Base-by-base conservation (phyloP, 1,140 invertebrate species). In the Chionoecetes opilio region DNA sequence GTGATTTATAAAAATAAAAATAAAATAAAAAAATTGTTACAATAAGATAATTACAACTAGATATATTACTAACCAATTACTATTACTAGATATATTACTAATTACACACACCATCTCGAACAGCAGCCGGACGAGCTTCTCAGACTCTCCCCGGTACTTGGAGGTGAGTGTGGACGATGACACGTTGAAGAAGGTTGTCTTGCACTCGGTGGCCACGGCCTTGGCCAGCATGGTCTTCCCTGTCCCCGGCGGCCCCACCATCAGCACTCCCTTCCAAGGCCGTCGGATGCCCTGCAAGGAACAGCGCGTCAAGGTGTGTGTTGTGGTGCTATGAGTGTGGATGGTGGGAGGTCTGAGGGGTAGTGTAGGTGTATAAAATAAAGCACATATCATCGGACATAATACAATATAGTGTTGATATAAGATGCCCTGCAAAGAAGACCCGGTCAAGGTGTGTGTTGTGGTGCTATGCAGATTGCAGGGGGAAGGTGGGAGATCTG, bases 151-250 rank as follows among this genome's bases (percentile, higher is more conserved):
- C 92, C 99, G 98, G 97, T 99, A 99, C 97, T 99, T 99, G 37
- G 99, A 99, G 2, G 99, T 99, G 38, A 99, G 97, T 0, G 99
- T 99, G 0, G 99, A 99, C 0, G 99, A 99, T 29, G 99, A 99
- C 6, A 99, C 99, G 97, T 99, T 99, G 97, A 99, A 99, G 97
- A 99, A 99, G 0, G 99, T 99, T 87, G 99, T 99, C 32, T 99
- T 98, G 97, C 99, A 99, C 97, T 99, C 99, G 0, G 99, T 99
- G 31, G 99, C 99, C 3, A 99, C 99, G 11, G 99, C 99, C 97
- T 99, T 99, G 29, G 99, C 99, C 85, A 99, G 97, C 98, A 99
- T 99, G 0, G 99, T 99, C 98, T 99, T 99, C 21, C 99, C 99
- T 3, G 99, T 99, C 82, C 99, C 99, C 5, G 98, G 99, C 29